Evolutionary conservation across 2,113 vertebrate genomes (phyloP).

Genomic region (Perca fluviatilis): DNA sequence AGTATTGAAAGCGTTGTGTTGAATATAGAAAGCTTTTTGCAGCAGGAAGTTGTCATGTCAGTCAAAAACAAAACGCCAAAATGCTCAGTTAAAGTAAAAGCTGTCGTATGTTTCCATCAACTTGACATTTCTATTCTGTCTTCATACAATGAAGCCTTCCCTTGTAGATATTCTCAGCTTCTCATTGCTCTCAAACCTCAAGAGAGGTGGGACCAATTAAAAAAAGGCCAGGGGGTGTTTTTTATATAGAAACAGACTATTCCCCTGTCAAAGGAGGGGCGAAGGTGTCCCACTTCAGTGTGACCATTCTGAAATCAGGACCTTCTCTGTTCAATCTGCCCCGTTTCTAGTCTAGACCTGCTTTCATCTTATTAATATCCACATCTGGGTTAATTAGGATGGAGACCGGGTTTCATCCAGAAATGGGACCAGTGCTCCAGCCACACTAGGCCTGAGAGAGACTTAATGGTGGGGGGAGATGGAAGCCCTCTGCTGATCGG

Average conservation of each 20-base stretch:
- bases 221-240: slow-evolving; percentile 76
- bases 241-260: slow-evolving; percentile 80
- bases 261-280: slow-evolving; percentile 70
- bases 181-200: slow-evolving; percentile 59
- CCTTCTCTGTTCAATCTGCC: slow-evolving; percentile 74
- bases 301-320: slow-evolving; percentile 80
- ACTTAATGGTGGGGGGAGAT: slow-evolving; percentile 21
- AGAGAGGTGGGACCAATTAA: slow-evolving; percentile 64
- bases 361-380: slow-evolving; percentile 86
- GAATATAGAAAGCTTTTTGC: not conserved
- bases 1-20: too few species aligned
- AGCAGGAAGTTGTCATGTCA: not conserved
- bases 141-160: slow-evolving; percentile 31
- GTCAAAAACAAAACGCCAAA: slow-evolving; percentile 8
- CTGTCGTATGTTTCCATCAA: slow-evolving; percentile 39
- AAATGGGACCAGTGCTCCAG: slow-evolving; percentile 73
- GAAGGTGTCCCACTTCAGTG: slow-evolving; percentile 82
- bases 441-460: slow-evolving; percentile 53
- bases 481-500: slow-evolving; percentile 40
- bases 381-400: slow-evolving; percentile 88
- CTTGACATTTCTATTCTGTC: slow-evolving; percentile 36
- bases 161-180: slow-evolving; percentile 68
- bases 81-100: not conserved
- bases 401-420: slow-evolving; percentile 77
- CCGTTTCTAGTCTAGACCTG: slow-evolving; percentile 82